Evolutionary conservation across 2,888 invertebrate genomes (phyloP), one percentile per base, ranked within the genome.

Genomic region (Lasioglossum figueresi): DNA sequence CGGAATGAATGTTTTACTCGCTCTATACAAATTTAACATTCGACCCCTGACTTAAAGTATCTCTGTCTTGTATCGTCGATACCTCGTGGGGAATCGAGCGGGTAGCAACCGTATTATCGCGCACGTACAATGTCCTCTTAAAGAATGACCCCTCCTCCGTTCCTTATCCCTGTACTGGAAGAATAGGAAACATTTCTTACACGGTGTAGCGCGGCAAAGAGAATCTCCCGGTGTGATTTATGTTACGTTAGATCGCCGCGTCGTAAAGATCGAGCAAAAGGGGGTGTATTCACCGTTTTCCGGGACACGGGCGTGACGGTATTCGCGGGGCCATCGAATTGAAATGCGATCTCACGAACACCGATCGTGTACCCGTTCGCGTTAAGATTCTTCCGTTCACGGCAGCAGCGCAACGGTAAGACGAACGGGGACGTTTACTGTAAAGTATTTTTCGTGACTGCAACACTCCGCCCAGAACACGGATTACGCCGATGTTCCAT

Each of bases 281-380:
- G 68, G 68, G 76, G 12, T 52, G 34, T 73, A 73, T 79, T 79
- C 88, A 73, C 80, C 66, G 85, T 76, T 83, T 72, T 75, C 68
- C 76, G 34, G 59, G 34, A 43, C 72, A 63, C 70, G 52, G 66
- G 27, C 63, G 63, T 63, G 72, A 48, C 68, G 45, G 73, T 83
- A 76, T 80, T 89, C 81, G 76, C 59, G 43, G 80, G 78, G 52
- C 14, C 74, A 70, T 85, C 84, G 80, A 83, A 89, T 89, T 89
- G 89, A 88, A 89, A 89, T 88, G 89, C 88, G 88, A 84, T 89
- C 82, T 84, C 90, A 88, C 82, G 86, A 86, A 81, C 88, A 31
- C 48, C 72, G 78, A 77, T 52, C 78, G 82, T 79, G 76, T 81
- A 77, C 72, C 68, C 71, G 45, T 72, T 63, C 34, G 68, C 43